phyloP scores from a whole-genome alignment of 2,797 vertebrate species.

The Hemitrygon akajei region DNA sequence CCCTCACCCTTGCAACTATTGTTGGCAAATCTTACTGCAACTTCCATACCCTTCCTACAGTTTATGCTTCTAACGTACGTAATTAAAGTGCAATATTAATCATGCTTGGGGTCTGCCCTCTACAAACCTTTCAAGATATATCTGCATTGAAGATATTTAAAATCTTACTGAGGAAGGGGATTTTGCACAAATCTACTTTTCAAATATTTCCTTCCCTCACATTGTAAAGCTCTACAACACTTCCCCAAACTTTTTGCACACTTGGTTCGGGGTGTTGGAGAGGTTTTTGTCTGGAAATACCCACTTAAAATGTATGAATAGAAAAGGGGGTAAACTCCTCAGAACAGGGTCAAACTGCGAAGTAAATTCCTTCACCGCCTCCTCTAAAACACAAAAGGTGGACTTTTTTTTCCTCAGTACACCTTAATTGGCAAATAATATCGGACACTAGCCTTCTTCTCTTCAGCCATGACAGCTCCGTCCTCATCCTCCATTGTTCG shows the following conservation, averaged over 20 bases:
- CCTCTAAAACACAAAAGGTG: no score
- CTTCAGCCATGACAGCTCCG: neutral
- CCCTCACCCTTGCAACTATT: neutral
- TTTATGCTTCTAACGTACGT: neutral
- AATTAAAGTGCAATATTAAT: no score
- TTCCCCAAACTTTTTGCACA: no score
- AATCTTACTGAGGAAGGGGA: neutral
- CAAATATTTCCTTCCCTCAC: no score
- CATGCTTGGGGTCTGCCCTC: neutral
- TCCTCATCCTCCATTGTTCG: neutral
- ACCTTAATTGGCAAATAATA: neutral
- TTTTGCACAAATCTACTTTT: no score
- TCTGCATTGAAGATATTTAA: no score
- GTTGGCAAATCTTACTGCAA: neutral
- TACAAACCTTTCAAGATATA: neutral
- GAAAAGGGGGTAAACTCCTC: neutral
- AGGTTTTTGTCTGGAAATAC: no score
- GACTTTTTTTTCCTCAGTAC: neutral
- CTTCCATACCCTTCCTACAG: neutral
- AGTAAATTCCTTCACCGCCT: neutral
- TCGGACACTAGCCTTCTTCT: no score
- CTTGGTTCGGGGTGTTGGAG: no score
- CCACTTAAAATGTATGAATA: neutral
- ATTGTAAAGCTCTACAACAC: no score
- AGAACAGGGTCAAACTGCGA: neutral